These are phyloP conservation scores for Acromyrmex echinatior DNA, from an alignment of 1,140 invertebrate species.

Conservation along the genomic window DNA sequence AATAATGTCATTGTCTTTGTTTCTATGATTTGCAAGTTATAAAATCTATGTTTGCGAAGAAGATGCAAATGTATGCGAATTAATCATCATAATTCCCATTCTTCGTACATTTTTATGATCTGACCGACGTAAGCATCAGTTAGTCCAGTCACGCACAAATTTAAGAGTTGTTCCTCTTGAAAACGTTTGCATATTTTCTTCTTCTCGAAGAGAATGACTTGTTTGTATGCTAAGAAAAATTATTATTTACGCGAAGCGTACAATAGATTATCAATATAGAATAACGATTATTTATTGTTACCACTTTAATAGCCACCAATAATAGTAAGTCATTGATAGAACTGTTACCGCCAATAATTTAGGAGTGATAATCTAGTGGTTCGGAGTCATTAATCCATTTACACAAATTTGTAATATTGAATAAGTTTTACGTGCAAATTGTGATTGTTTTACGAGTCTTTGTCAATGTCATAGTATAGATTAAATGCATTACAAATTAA, in stretches of 20 bases:
- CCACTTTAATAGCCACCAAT: slow-evolving; percentile 1
- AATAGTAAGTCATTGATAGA: slow-evolving; percentile 56
- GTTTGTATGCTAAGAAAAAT: slow-evolving; percentile 28
- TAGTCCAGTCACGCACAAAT: slow-evolving; percentile 30
- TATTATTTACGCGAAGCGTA: neutral
- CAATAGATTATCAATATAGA: slow-evolving; percentile 14
- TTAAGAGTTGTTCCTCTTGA: slow-evolving; percentile 55
- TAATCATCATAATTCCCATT: slow-evolving; percentile 36
- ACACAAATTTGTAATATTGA: slow-evolving; percentile 8
- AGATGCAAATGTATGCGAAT: slow-evolving; percentile 32
- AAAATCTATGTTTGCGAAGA: neutral
- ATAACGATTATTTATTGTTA: slow-evolving; percentile 48
- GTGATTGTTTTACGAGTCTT: slow-evolving; percentile 12
- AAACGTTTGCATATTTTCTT: slow-evolving; percentile 44
- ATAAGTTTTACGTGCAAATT: neutral
- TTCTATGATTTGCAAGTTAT: neutral
- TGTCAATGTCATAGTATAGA: neutral
- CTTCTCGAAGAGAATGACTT: slow-evolving; percentile 27
- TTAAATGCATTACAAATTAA: slow-evolving; percentile 2
- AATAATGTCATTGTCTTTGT: neutral
- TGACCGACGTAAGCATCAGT: slow-evolving; percentile 21
- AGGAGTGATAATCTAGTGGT: neutral
- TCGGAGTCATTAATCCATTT: slow-evolving; percentile 21
- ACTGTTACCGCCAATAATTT: slow-evolving; percentile 44
- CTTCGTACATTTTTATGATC: neutral